Evolutionary conservation across 2,888 invertebrate genomes (phyloP).

Genomic region (Operophtera brumata): DNA sequence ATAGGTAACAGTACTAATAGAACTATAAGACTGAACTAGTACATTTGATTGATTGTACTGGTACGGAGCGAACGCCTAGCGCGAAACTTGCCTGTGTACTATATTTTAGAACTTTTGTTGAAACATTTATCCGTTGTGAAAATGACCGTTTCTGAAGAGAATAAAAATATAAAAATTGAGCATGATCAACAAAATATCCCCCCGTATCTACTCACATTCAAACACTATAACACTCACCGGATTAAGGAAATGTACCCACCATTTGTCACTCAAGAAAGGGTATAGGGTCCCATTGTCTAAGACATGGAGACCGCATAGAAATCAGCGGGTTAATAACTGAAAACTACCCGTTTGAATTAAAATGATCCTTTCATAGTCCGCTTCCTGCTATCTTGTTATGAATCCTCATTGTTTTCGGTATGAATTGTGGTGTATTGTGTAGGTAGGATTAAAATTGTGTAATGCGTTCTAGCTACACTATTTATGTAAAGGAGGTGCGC

Average conservation of each 20-base stretch:
- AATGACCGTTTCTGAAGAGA: no score
- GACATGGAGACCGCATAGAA: constrained; percentile 38
- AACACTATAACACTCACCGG: constrained; percentile 46
- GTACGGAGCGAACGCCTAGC: no score
- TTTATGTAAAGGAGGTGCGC: neutral
- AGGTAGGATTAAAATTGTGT: constrained; percentile 4
- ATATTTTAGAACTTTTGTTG: no score
- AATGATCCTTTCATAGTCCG: constrained; percentile 31
- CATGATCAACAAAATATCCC: constrained; percentile 1
- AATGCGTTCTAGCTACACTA: constrained; percentile 12
- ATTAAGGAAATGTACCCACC: constrained; percentile 68
- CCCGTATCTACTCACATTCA: constrained; percentile 31
- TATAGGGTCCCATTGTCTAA: constrained; percentile 61
- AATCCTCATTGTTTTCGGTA: constrained; percentile 29
- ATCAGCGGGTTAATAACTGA: constrained; percentile 29
- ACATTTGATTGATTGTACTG: no score
- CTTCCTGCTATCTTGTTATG: constrained; percentile 29
- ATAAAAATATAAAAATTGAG: neutral
- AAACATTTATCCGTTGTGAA: no score
- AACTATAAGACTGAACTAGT: no score
- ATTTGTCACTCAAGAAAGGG: constrained; percentile 73
- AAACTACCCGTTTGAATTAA: constrained; percentile 28
- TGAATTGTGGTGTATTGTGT: constrained; percentile 17
- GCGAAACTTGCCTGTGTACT: no score
- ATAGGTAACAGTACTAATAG: no score